phyloP scores from a whole-genome alignment of 2,113 vertebrate species.

The Noctilio leporinus region DNA sequence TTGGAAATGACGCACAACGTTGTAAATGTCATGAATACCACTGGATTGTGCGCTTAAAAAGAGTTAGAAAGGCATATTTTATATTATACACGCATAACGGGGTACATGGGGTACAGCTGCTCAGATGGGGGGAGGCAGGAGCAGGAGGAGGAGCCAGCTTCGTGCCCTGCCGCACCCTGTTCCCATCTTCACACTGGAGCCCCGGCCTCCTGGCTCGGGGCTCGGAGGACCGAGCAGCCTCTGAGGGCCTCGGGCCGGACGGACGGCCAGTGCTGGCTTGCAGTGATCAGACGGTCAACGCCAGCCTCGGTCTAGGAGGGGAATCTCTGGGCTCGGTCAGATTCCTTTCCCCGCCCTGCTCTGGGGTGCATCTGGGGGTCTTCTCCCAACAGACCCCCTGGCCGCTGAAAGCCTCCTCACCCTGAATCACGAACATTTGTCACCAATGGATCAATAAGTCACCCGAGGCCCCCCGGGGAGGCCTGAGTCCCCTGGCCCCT shows the following conservation, averaged over 20 bases:
- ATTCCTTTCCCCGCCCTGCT: fast-evolving
- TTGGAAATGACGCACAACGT: fast-evolving
- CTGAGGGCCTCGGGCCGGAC: no score
- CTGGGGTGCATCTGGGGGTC: neutral
- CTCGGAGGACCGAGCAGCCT: fast-evolving
- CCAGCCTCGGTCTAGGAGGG: neutral
- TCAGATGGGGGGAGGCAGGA: neutral
- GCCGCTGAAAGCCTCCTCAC: neutral
- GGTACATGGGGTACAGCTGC: no score
- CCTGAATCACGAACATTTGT: slow-evolving; percentile 70
- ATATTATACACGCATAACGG: no score
- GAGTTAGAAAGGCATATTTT: neutral
- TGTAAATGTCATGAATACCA: fast-evolving
- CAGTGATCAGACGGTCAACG: fast-evolving
- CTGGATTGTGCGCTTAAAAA: fast-evolving
- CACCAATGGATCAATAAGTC: slow-evolving; percentile 88
- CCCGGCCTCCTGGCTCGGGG: fast-evolving
- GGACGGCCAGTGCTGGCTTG: no score
- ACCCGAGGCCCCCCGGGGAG: slow-evolving; percentile 82
- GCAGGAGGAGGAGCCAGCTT: fast-evolving
- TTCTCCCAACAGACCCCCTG: neutral
- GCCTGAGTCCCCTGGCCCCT: slow-evolving; percentile 78
- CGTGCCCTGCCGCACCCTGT: fast-evolving
- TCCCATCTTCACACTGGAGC: fast-evolving
- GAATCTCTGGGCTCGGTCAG: fast-evolving